Conservation (phyloP, 2,797 vertebrate genomes). For the Melanotaenia boesemani region DNA sequence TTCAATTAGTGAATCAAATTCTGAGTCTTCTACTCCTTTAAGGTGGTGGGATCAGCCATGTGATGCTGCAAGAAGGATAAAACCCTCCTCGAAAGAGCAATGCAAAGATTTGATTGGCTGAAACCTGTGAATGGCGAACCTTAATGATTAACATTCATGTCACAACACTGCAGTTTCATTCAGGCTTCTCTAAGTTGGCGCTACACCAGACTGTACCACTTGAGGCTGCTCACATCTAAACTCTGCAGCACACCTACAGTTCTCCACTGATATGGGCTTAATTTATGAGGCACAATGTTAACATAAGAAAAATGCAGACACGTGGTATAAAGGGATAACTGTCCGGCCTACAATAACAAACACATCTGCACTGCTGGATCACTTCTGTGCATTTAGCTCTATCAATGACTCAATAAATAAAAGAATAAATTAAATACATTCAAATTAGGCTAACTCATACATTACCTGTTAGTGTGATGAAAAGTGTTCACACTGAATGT, state of each 20-base stretch:
- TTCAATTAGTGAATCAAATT: constrained; percentile 30
- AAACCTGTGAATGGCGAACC: constrained; percentile 68
- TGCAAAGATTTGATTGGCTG: constrained; percentile 68
- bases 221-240: constrained; percentile 51
- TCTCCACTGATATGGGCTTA: constrained; percentile 11
- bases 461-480: constrained; percentile 44
- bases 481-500: constrained; percentile 36
- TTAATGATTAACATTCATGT: constrained; percentile 74
- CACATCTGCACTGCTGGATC: constrained; percentile 15
- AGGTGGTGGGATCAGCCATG: constrained; percentile 42
- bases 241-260: constrained; percentile 15
- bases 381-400: constrained; percentile 26
- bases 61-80: constrained; percentile 38
- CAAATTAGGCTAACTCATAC: constrained; percentile 62
- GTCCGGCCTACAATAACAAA: constrained; percentile 21
- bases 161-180: constrained; percentile 75
- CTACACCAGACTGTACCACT: constrained; percentile 48
- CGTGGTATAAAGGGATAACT: constrained; percentile 22
- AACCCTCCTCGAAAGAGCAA: constrained; percentile 34
- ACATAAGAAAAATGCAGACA: constrained; percentile 27
- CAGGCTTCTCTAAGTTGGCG: constrained; percentile 37
- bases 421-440: constrained; percentile 76
- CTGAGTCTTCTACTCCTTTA: constrained; percentile 55
- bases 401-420: constrained; percentile 44
- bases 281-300: constrained; percentile 70